Percentiles rank a stretch among this genome's conserved stretches.
Conservation (phyloP, 53 echinoderm and acorn worm genomes). For the Henricia sp. region DNA sequence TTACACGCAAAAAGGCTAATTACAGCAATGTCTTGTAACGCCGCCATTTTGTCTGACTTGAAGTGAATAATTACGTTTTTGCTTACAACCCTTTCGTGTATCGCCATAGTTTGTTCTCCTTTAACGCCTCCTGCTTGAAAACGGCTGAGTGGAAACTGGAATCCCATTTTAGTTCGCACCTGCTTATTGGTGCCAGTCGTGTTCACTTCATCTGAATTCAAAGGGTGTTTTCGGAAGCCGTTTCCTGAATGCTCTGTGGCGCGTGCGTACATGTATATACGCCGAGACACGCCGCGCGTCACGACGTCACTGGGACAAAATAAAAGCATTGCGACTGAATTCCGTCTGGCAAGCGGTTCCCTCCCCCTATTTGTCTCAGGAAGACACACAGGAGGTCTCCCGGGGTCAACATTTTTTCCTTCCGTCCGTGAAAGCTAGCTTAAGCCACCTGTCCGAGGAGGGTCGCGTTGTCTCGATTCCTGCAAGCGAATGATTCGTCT, state of each 20-base stretch:
- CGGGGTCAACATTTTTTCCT: background rate
- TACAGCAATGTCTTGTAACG: no score
- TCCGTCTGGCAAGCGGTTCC: constrained; percentile 12
- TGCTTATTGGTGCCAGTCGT: constrained; percentile 9
- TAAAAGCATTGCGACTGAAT: background rate
- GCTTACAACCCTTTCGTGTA: no score
- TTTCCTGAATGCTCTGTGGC: background rate
- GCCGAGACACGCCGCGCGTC: background rate
- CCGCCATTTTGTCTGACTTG: no score
- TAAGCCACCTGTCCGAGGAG: constrained; percentile 33
- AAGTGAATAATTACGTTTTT: no score
- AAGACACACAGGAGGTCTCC: constrained; percentile 4
- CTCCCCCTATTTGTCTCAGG: constrained; percentile 3
- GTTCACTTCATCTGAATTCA: constrained; percentile 34
- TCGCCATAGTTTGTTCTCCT: no score
- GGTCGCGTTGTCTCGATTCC: constrained; percentile 47
- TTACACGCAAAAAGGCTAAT: no score
- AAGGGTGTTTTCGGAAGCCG: background rate
- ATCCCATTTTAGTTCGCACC: background rate
- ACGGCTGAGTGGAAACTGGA: background rate
- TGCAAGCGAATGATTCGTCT: constrained; percentile 33
- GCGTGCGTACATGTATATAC: background rate
- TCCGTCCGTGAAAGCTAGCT: constrained; percentile 6
- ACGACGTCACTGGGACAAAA: background rate
- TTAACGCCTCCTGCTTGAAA: no score